phyloP scores from a whole-genome alignment of 2,797 vertebrate species.

The Crenichthys baileyi region DNA sequence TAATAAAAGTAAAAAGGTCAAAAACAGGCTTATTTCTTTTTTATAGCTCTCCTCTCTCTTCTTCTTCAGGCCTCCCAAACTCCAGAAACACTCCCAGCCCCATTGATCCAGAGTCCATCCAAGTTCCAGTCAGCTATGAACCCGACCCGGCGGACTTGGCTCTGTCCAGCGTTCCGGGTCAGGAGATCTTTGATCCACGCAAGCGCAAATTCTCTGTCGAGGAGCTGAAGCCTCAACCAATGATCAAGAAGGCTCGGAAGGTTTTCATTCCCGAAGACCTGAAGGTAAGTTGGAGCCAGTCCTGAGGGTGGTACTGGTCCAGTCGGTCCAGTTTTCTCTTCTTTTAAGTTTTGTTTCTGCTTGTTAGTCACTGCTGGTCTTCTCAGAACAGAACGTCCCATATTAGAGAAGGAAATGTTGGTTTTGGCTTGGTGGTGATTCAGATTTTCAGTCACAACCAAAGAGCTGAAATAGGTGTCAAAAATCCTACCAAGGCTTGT shows the following conservation, averaged over 20 bases:
- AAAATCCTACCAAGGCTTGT: not conserved
- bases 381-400: not conserved
- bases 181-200: slow-evolving; percentile 96
- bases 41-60: slow-evolving; percentile 79
- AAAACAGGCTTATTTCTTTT: not conserved
- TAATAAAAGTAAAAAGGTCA: not conserved
- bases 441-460: not conserved
- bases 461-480: not conserved
- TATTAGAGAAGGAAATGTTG: not conserved
- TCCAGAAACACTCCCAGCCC: slow-evolving; percentile 93
- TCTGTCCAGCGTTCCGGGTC: slow-evolving; percentile 95
- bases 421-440: too few relatives aligned
- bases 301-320: slow-evolving; percentile 31
- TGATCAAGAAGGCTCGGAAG: slow-evolving; percentile 99
- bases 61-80: slow-evolving; percentile 81
- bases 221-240: slow-evolving; percentile 97
- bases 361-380: not conserved
- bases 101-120: slow-evolving; percentile 95
- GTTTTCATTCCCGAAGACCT: slow-evolving; percentile 95
- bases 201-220: slow-evolving; percentile 96
- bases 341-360: slow-evolving; percentile 40
- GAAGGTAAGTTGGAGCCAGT: slow-evolving; percentile 93
- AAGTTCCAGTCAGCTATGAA: slow-evolving; percentile 91
- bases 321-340: not conserved
- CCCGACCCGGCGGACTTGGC: slow-evolving; percentile 96